These are phyloP conservation scores for Centroberyx gerrardi DNA, from an alignment of 2,797 vertebrate species.

Conservation along the genomic window DNA sequence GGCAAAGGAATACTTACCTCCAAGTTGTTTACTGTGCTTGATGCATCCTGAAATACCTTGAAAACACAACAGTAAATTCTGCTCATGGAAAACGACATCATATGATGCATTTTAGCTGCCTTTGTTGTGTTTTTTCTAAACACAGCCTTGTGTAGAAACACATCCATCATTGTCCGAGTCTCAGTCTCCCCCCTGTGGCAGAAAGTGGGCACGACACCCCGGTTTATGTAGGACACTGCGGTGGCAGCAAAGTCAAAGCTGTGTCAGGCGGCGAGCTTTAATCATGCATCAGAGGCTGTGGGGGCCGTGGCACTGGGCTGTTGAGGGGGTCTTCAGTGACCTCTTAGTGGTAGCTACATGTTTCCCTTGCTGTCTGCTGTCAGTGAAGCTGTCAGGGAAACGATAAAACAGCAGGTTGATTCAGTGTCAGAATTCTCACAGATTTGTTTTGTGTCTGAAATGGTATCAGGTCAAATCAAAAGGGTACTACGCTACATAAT, in stretches of 20 bases:
- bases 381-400: not conserved
- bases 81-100: constrained; percentile 49
- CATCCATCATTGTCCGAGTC: not conserved
- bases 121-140: constrained; percentile 8
- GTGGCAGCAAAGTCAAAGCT: constrained; percentile 69
- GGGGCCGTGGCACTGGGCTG: not conserved
- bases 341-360: not conserved
- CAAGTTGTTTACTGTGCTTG: not conserved
- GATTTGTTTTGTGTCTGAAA: not conserved
- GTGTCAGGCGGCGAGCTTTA: constrained; percentile 52
- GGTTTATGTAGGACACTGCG: constrained; percentile 75
- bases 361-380: not conserved
- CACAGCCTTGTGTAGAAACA: not conserved
- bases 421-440: not conserved
- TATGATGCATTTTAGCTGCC: constrained; percentile 10
- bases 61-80: not conserved
- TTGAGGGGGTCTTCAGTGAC: constrained; percentile 1
- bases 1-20: not conserved
- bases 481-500: not conserved
- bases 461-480: not conserved
- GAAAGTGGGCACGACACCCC: not conserved
- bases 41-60: constrained; percentile 26
- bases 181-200: constrained; percentile 77
- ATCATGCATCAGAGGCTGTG: constrained; percentile 44
- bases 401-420: not conserved